Base-by-base conservation (phyloP, 2,888 invertebrate species). In the Patella ulyssiponensis region DNA sequence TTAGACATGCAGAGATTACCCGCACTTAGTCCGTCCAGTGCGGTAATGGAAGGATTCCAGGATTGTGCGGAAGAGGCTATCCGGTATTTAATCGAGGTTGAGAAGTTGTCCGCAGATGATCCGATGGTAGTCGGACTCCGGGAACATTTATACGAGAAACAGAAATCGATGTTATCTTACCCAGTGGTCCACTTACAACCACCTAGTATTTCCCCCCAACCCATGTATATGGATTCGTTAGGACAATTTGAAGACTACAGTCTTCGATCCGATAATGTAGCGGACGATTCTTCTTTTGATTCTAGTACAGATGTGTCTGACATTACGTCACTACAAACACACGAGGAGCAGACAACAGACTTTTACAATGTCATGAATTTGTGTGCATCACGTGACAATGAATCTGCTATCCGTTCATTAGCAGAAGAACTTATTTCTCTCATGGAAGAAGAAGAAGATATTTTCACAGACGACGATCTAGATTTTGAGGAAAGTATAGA, bases 51-150 rank as follows among this genome's bases (percentile, higher is more conserved):
- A 2, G 87, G 87, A n/a, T 87, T 83, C 77, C 76, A 80, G 23
- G 86, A 86, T 76, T 87, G 87, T 78, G 82, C 83, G 0, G 80
- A 85, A 27, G 86, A 87, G 71, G 84, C 86, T 2, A 77, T 86
- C 9, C 77, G 86, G 71, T 87, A 85, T 74, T 77, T 87, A 11
- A 76, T 83, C 4, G 86, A 87, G 51, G 86, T 83, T 23, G 87
- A 87, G 76, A 76, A 83, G 3, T 72, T 87, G 17, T 71, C 84
- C 3, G 73, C 74, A 17, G 80, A 84, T 58, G 83, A 87, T 76
- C 86, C 86, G 0, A 71, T 86, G n/a, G 83, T 86, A 23, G 69
- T 84, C 4, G 86, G 85, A 27, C 78, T 87, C 1, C 73, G 79
- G 52, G 72, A 81, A 52, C 83, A 87, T 73, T 75, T 87, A 17